Evolutionary conservation across 2,888 invertebrate species (phyloP).

Genomic region (Epirrhoe tristata): DNA sequence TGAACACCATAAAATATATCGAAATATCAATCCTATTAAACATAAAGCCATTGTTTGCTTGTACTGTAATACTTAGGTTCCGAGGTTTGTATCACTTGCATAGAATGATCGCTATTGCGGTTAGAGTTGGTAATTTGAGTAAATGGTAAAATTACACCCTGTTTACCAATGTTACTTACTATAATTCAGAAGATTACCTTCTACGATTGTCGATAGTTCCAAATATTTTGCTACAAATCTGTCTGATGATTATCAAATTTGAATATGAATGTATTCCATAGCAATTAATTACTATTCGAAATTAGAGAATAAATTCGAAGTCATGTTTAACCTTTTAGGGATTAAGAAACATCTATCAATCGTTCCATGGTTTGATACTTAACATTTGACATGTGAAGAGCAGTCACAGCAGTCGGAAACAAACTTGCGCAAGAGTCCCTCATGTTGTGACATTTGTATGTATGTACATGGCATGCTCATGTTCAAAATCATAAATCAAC

Average conservation of each 20-base stretch:
- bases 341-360: conserved; percentile 30
- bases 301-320: conserved; percentile 8
- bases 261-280: neutral
- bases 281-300: conserved; percentile 1
- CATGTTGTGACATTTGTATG: conserved; percentile 46
- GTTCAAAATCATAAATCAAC: conserved; percentile 72
- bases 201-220: conserved; percentile 16
- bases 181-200: neutral
- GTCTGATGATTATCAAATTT: neutral
- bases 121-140: conserved; percentile 62
- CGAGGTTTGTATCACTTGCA: conserved; percentile 59
- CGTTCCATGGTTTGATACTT: conserved; percentile 6
- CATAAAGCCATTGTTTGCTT: conserved; percentile 10
- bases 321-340: conserved; percentile 11
- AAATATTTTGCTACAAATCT: conserved; percentile 11
- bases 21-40: conserved; percentile 46
- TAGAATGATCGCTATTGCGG: conserved; percentile 61
- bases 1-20: conserved; percentile 42
- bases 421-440: conserved; percentile 49
- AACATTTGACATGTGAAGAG: conserved; percentile 29
- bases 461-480: conserved; percentile 49
- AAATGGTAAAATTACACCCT: conserved; percentile 65
- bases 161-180: conserved; percentile 46
- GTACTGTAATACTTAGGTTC: conserved; percentile 21
- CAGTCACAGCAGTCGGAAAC: conserved; percentile 33